Evolutionary conservation across 2,797 vertebrate genomes (phyloP), one percentile per base, ranked within the genome.

Genomic region (Gouania willdenowi): DNA sequence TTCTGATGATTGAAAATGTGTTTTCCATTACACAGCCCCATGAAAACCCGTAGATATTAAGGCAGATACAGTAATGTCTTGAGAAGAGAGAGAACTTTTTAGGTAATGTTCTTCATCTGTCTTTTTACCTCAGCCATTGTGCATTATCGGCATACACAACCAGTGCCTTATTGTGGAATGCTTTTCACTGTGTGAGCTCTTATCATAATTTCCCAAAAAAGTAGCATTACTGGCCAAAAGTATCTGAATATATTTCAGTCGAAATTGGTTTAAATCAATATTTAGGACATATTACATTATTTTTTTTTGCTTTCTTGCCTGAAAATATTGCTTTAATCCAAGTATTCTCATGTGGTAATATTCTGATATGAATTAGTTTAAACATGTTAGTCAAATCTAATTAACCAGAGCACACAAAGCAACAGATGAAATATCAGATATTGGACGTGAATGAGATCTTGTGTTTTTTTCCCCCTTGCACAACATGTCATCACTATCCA

Each of bases 81-180:
- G 19, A 26, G 23, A 49, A 32, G 22, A 31, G 18, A n/a, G n/a
- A n/a, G n/a, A n/a, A n/a, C 12, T 38, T 3, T 26, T 26, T 14
- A 35, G 51, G 23, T 30, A 37, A 43, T 55, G 0, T 1, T 26
- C 12, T 45, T 6, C 47, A 52, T 50, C 17, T 42, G 52, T 58
- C 36, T 35, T 20, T 62, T 75, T 50, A 50, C 31, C 15, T 57
- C 51, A 43, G 17, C 49, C 45, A 34, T 25, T 44, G 26, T 46
- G 38, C 41, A 55, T 48, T 57, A 37, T 8, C 19, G 44, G 45
- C 42, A 38, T 29, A 35, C 27, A 52, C 34, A 59, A 36, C 23
- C 56, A 55, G 70, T 77, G 77, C 74, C 74, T 82, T 74, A 11
- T 33, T 35, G 54, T 16, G 49, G n/a, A 41, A 17, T 40, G 10